Conservation (phyloP, 2,113 vertebrate species). For the Mesoclemmys tuberculata region DNA sequence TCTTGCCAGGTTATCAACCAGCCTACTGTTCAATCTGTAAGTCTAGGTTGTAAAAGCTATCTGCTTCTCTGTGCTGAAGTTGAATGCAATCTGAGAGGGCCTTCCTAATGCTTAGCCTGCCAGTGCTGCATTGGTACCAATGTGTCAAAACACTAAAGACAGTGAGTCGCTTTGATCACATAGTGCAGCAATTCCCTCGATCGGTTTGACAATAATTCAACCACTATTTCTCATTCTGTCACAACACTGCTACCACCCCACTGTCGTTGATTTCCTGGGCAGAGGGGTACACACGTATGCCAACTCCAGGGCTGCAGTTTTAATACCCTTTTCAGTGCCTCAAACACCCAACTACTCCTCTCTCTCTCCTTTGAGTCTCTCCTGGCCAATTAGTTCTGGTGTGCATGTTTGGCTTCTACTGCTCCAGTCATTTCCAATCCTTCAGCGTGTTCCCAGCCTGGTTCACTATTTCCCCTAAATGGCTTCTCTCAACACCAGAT, state of each 20-base stretch:
- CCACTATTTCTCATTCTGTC: neutral
- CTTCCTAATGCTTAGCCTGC: conserved; percentile 1
- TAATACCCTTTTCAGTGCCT: neutral
- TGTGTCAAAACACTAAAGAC: conserved; percentile 39
- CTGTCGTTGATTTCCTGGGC: neutral
- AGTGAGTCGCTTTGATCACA: neutral
- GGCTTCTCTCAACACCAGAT: neutral
- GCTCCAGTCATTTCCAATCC: neutral
- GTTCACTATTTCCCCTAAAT: neutral
- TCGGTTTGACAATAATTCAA: neutral
- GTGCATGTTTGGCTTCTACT: neutral
- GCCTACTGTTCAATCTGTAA: neutral
- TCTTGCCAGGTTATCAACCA: neutral
- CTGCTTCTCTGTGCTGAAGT: neutral
- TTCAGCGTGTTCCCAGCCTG: neutral
- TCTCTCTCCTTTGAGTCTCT: neutral
- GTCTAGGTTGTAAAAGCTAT: neutral
- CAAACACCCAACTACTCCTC: neutral
- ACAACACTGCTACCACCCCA: neutral
- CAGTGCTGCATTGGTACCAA: conserved; percentile 16
- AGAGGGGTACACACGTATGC: neutral
- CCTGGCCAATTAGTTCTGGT: neutral
- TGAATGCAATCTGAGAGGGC: neutral
- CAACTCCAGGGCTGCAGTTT: neutral
- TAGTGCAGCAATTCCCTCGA: neutral